Evolutionary conservation across 1,140 invertebrate genomes (phyloP), one percentile per base, ranked within the genome.

Genomic region (Brachionus calyciflorus): DNA sequence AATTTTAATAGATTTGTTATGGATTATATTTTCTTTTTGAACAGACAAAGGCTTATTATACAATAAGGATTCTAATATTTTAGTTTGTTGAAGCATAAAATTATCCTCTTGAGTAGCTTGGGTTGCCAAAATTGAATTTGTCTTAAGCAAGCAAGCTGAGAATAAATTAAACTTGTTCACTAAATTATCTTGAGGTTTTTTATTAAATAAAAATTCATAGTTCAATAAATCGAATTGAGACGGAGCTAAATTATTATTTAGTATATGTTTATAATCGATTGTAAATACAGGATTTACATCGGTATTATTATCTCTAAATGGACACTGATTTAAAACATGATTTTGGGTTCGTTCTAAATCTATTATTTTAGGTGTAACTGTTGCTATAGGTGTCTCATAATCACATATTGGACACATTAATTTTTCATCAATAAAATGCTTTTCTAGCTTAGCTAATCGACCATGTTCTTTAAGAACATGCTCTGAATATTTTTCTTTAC

Each of bases 91-190:
- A 4, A 40, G n/a, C 7, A 49, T 49, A 14, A 40, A 37, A 24
- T 21, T 24, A 10, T 73, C 69, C 26, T 51, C 46, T 12, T 55
- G 37, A 9, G 28, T 0, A 28, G 21, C 28, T 21, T 19, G 41
- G 3, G 19, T 21, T 17, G 60, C 60, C 5, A 65, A 28, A 37
- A 21, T 19, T 3, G 60, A 65, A 28, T 65, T 65, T 19, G 60
- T 65, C 19, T 44, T 65, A 21, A 65, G 21, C 14, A 65, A 28
- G 7, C 60, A 24, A 10, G 37, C 24, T 3, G 60, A 44, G n/a
- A 65, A 65, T 41, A 65, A 19, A 37, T 46, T 46, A n/a, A n/a
- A 73, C 21, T 73, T 73, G n/a, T 51, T 55, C 7, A 73, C 12
- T 9, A 12, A 55, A 3, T 19, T 0, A 2, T 73, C 69, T 17